Evolutionary conservation across 2,113 vertebrate species (phyloP), one percentile per base, ranked within the genome.

Genomic region (Ammodramus savannarum): DNA sequence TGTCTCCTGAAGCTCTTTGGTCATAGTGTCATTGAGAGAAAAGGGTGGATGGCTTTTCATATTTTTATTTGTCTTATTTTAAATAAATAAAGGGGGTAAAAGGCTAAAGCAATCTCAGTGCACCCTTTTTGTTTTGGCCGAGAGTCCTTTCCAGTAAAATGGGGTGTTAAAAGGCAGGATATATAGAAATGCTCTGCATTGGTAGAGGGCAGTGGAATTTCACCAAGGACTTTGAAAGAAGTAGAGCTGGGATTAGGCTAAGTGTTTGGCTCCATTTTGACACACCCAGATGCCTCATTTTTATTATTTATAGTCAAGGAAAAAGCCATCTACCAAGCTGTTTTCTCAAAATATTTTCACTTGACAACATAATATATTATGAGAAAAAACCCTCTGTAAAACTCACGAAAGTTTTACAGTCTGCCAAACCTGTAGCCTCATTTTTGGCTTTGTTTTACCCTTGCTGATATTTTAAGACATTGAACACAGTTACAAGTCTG

Each of bases 371-470:
- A 61, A 16, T 72, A 41, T 81, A 84, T 84, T 76, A 43, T 44
- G 36, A 51, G 39, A 8, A 48, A 61, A 66, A 67, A 57, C 38
- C 23, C 23, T 54, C 32, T 29, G 13, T 43, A 34, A 58, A 76
- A 63, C 16, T 78, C 2, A 7, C 10, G 19, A 2, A 93, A 87
- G 26, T 80, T 91, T 81, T 34, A 38, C 20, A 31, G 27, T 36
- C 69, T 85, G 23, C 21, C 36, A 49, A 78, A 62, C 34, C 26
- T 67, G 11, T 31, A 58, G 55, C 6, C 32, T 87, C 7, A 1
- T n/a, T 75, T 91, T 87, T 77, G 65, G 25, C 43, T 85, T 91
- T 78, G 36, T 68, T 91, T 91, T 89, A 73, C 41, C 36, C 19
- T 72, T 80, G 59, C 22, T 77, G 54, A 34, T 84, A 31, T 36